Evolutionary conservation across 2,888 invertebrate genomes (phyloP).

Genomic region (Lypha dubia): DNA sequence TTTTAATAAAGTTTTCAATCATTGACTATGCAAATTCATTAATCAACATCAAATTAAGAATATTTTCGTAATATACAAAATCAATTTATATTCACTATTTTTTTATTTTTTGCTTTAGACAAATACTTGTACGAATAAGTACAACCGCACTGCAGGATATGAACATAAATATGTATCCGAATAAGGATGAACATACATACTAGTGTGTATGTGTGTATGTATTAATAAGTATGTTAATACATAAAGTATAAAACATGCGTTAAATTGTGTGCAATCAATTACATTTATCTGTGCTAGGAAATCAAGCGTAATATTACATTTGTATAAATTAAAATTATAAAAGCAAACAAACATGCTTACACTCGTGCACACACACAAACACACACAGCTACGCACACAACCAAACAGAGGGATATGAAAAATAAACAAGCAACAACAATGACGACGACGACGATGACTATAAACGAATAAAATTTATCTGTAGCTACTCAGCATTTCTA

Average conservation of each 20-base stretch:
- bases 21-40: constrained; percentile 49
- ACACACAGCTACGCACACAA: constrained; percentile 1
- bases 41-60: constrained; percentile 59
- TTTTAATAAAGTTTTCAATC: constrained; percentile 48
- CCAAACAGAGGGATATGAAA: too few species aligned
- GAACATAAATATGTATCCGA: neutral
- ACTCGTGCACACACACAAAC: constrained; percentile 7
- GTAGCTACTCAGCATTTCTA: constrained; percentile 62
- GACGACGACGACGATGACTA: constrained; percentile 1
- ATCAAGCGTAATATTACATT: constrained; percentile 77
- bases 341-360: neutral
- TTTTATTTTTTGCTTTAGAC: neutral
- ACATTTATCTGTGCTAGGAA: constrained; percentile 76
- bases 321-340: constrained; percentile 77
- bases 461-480: constrained; percentile 51
- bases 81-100: constrained; percentile 44
- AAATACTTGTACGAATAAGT: constrained; percentile 3
- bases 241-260: constrained; percentile 62
- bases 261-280: constrained; percentile 78
- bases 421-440: too few species aligned
- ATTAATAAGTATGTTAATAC: constrained; percentile 19
- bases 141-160: constrained; percentile 45
- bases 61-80: constrained; percentile 44
- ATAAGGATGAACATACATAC: neutral
- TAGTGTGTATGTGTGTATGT: neutral